phyloP scores from a whole-genome alignment of 1,140 invertebrate species.

The Uloborus diversus region DNA sequence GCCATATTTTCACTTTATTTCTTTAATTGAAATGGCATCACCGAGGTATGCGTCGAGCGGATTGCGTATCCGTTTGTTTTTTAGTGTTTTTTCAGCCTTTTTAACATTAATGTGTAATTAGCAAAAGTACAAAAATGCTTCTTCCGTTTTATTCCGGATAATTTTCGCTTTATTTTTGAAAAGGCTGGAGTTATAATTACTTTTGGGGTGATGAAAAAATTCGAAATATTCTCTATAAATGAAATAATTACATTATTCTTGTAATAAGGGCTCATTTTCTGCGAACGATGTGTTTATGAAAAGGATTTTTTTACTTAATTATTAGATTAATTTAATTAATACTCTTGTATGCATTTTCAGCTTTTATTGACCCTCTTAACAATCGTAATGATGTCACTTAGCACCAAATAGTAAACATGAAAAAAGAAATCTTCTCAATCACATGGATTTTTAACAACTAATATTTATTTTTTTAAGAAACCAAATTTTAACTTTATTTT shows the following conservation, averaged over 20 bases:
- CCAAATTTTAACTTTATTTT: no score
- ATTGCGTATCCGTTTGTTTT: background rate
- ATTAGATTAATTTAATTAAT: no score
- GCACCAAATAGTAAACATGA: background rate
- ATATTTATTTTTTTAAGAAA: no score
- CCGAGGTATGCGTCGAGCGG: constrained; percentile 15
- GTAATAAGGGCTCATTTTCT: constrained; percentile 38
- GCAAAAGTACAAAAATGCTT: constrained; percentile 53
- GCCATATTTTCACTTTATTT: constrained; percentile 52
- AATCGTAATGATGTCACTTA: no score
- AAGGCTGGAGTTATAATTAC: constrained; percentile 40
- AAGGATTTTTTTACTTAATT: background rate
- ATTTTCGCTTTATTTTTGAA: constrained; percentile 1
- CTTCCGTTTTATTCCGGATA: constrained; percentile 50
- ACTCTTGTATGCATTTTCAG: no score
- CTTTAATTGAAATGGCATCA: constrained; percentile 55
- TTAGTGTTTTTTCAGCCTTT: constrained; percentile 7
- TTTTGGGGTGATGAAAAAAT: background rate
- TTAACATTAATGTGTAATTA: constrained; percentile 48
- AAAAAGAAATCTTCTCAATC: background rate
- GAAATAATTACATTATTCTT: constrained; percentile 48
- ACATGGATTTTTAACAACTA: background rate
- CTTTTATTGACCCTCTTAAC: no score
- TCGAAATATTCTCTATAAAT: background rate
- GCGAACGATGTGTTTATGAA: constrained; percentile 18